Evolutionary conservation across 1,140 invertebrate genomes (phyloP), one percentile per base, ranked within the genome.

Genomic region (Anastatus disparis): DNA sequence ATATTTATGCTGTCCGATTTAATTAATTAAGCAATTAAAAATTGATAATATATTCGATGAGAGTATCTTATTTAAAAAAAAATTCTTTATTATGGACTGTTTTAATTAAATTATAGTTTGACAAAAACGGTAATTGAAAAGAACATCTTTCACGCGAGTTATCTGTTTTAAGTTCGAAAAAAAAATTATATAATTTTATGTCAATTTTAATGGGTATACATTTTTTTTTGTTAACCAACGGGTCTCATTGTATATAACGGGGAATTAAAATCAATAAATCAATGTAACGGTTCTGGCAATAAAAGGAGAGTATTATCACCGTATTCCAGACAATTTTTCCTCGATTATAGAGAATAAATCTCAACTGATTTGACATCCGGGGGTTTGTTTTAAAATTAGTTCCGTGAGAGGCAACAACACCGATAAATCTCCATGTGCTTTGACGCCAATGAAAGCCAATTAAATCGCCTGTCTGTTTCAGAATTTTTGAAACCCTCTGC

Each of bases 401-500:
- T 62, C n/a, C 29, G 20, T 8, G 15, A 15, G 46, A 3, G 10
- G n/a, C n/a, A 53, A n/a, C 3, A 24, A 24, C 15, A 20, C 58
- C 24, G 26, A 61, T 61, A 61, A 61, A 46, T 61, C 58, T 42
- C 6, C 27, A 29, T 29, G 52, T 26, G 2, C 52, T 53, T 53
- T 53, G 52, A 53, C 27, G 52, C 24, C 2, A 53, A 10, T 4
- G 26, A 71, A 17, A 61, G 29, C 29, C 17, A 61, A 69, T 77
- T 72, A 61, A 59, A 59, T 13, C 1, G 20, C 35, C 13, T 44
- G 24, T 79, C 71, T 76, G 73, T 74, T 76, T 89, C 88, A 91
- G 90, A 90, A 85, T 91, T 91, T 74, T 89, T 89, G 20, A 88
- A 90, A 85, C 89, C 90, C 20, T 91, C 90, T 22, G 87, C 87